These are phyloP conservation scores for Cryptocheilus praepositus DNA, from an alignment of 2,888 invertebrate species.

Conservation along the genomic window DNA sequence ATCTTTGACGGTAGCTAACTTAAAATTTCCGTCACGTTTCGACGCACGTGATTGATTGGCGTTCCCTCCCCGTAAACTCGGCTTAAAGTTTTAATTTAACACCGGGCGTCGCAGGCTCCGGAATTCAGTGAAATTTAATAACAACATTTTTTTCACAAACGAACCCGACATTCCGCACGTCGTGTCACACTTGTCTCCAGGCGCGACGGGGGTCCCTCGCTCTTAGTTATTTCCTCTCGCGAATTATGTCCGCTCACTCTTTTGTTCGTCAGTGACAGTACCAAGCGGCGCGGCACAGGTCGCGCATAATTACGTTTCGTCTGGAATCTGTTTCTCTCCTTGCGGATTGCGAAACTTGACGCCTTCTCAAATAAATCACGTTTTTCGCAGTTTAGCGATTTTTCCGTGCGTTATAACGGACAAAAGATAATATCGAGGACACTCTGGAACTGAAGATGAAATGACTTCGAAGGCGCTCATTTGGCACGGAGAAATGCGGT, in stretches of 20 bases:
- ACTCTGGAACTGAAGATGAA: too few relatives aligned
- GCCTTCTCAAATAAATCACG: too few relatives aligned
- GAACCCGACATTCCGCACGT: slow-evolving; percentile 6
- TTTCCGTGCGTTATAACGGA: not conserved
- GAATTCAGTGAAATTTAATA: slow-evolving; percentile 32
- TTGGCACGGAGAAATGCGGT: too few relatives aligned
- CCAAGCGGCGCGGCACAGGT: too few relatives aligned
- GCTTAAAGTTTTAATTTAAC: slow-evolving; percentile 32
- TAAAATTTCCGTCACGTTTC: slow-evolving; percentile 35
- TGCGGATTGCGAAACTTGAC: too few relatives aligned
- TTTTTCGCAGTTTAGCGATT: not conserved
- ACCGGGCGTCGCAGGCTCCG: slow-evolving; percentile 11
- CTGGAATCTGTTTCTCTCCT: too few relatives aligned
- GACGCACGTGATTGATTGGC: slow-evolving; percentile 37
- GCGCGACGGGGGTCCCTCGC: too few relatives aligned
- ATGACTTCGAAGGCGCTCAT: too few relatives aligned
- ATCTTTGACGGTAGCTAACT: slow-evolving; percentile 18
- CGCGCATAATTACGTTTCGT: too few relatives aligned
- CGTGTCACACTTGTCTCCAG: too few relatives aligned
- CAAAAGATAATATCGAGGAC: not conserved
- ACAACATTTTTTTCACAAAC: slow-evolving; percentile 20
- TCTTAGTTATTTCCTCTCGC: too few relatives aligned
- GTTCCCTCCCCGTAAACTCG: slow-evolving; percentile 28
- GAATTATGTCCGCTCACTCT: slow-evolving; percentile 6
- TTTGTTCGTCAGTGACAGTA: not conserved